Conservation (phyloP, 2,113 vertebrate genomes). For the Salvelinus alpinus region DNA sequence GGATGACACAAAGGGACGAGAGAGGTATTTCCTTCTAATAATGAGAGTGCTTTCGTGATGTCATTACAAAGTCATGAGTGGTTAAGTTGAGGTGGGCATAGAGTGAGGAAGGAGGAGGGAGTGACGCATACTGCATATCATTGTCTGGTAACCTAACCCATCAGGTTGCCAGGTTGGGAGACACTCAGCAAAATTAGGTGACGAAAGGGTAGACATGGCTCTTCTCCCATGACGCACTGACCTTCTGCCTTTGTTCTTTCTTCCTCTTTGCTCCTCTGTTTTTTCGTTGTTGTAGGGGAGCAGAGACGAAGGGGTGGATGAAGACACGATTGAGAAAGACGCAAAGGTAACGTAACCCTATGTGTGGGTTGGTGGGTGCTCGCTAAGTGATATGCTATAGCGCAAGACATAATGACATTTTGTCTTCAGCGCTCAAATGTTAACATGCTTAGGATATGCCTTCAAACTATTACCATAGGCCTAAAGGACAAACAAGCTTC, state of each 20-base stretch:
- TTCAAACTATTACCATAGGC: not conserved
- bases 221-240: not conserved
- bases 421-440: slow-evolving; percentile 23
- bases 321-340: slow-evolving; percentile 83
- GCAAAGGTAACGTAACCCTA: slow-evolving; percentile 79
- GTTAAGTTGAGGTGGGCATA: slow-evolving; percentile 10
- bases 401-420: not conserved
- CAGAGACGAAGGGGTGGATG: slow-evolving; percentile 82
- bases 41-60: slow-evolving; percentile 44
- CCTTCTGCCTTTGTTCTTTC: not conserved
- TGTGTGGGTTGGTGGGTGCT: not conserved
- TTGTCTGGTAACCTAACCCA: slow-evolving; percentile 33
- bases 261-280: not conserved
- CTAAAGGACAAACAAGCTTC: slow-evolving; percentile 20
- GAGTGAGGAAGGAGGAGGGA: not conserved
- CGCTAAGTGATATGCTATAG: no score
- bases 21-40: slow-evolving; percentile 47
- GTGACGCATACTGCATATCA: not conserved
- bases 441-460: slow-evolving; percentile 4
- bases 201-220: not conserved
- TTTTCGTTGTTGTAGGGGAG: slow-evolving; percentile 71
- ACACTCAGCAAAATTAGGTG: not conserved
- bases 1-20: not conserved
- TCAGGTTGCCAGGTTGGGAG: slow-evolving; percentile 28
- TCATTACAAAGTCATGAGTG: slow-evolving; percentile 58